Evolutionary conservation across 2,888 invertebrate species (phyloP), one percentile per base, ranked within the genome.

Genomic region (Bellardia pandia): DNA sequence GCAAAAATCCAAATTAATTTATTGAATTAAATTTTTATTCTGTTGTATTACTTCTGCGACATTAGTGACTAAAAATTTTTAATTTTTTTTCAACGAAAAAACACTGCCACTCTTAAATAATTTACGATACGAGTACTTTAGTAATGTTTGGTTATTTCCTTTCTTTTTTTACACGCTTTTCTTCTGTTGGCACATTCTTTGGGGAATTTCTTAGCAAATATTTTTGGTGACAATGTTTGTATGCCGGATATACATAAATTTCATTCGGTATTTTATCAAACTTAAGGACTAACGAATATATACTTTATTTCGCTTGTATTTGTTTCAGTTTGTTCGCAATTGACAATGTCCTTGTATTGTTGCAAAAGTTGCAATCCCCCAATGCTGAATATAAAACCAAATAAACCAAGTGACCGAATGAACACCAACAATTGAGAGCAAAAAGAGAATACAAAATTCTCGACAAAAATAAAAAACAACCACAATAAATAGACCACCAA

Each of bases 1-100:
- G 30, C 16, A 48, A 16, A n/a, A 62, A 6, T 2, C 13, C 48
- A 48, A 33, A 77, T 58, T 81, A 74, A 84, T 86, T 84, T 84
- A 84, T 84, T 84, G 81, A 84, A 87, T 81, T 77, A 84, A 77
- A 84, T 74, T 84, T 79, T 66, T 68, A 77, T 83, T 86, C 51
- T 37, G 4, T 51, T 72, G 58, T 76, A 80, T 80, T 78, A 58
- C 84, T 78, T 48, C 66, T 64, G n/a, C 71, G 68, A 14, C 42
- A 80, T 75, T 30, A 62, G 76, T 51, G 77, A 64, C 72, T 45
- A 56, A 51, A 62, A 30, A 62, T 64, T 16, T 23, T 42, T 69
- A 37, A 37, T 40, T 58, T 77, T 23, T 77, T 64, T 23, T 37
- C 68, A 53, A 37, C 5, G 6, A 37, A 37, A 37, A 45, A 53